phyloP scores from a whole-genome alignment of 1,140 invertebrate species.

The Magallana ariakensis region DNA sequence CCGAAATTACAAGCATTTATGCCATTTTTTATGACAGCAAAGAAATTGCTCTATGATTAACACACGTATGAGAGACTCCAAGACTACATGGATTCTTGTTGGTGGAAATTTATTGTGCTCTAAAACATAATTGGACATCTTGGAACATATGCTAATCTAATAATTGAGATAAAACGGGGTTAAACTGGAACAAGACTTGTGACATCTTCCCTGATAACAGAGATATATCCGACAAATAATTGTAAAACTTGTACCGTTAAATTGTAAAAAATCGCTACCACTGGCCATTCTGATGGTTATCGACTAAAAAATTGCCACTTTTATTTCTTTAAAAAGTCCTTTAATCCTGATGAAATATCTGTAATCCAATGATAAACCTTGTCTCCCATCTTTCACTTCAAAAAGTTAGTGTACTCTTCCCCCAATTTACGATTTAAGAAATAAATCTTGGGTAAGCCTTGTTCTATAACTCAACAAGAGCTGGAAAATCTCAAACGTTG shows the following conservation, averaged over 20 bases:
- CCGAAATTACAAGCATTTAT: neutral
- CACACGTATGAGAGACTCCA: neutral
- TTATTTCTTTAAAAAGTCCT: conserved; percentile 12
- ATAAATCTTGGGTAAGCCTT: conserved; percentile 5
- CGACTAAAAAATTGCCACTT: neutral
- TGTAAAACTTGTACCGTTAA: conserved; percentile 19
- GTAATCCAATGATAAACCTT: neutral
- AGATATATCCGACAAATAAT: conserved; percentile 20
- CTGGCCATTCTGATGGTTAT: conserved; percentile 14
- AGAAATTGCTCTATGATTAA: neutral
- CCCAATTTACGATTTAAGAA: neutral
- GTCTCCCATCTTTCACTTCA: conserved; percentile 9
- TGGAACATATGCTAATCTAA: conserved; percentile 19
- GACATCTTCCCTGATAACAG: neutral
- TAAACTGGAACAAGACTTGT: neutral
- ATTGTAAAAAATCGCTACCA: conserved; percentile 28
- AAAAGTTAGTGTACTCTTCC: neutral
- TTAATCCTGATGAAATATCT: neutral
- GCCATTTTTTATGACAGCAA: neutral
- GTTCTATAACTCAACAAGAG: neutral
- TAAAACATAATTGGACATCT: conserved; percentile 37
- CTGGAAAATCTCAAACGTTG: conserved; percentile 15
- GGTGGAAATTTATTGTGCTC: conserved; percentile 10
- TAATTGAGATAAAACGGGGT: conserved; percentile 13
- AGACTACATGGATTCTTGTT: conserved; percentile 1